Base-by-base conservation (phyloP, 1,140 invertebrate genomes). In the Chrysomallon squamiferum region DNA sequence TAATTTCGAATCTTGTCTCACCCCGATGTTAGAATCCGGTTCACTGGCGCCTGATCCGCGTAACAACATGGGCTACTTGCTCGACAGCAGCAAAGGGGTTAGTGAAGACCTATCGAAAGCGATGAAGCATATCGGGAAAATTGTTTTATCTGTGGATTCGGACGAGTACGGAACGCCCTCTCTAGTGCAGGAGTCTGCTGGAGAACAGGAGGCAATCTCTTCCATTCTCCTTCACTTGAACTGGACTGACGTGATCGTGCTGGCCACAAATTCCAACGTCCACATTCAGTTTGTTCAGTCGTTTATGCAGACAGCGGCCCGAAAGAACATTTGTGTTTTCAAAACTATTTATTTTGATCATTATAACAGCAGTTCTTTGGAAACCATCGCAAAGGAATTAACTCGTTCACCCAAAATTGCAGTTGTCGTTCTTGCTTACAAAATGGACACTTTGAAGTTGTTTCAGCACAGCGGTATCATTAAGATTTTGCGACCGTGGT, bases 1-100 rank as follows among this genome's bases (percentile, higher is more conserved):
- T 15, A 75, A 77, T 58, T 80, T 80, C 65, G 72, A 80, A 58
- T 66, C 75, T 25, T 78, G 78, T 62, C 50, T 47, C 13, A 65
- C 65, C 15, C 59, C 52, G 32, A 69, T 71, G 32, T 30, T 49
- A 25, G 22, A 25, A 6, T 29, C n/a, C 29, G 27, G 9, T 11
- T 50, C 38, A 35, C 18, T 11, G 33, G 58, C 59, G 22, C 43
- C 65, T 3, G 58, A 57, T 33, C 74, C 77, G 15, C 20, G 22
- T 7, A 59, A 63, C 29, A 69, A 68, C 20, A 62, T 73, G 15
- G 66, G 62, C 3, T 76, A 76, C 47, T 13, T 78, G 3, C n/a
- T 69, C 3, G 50, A 69, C 49, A 59, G 58, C 2, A 20, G 41
- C 4, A 3, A 49, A 18, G 35, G 30, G 15, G 22, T 30, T 9